These are phyloP conservation scores for Alosa sapidissima DNA, from an alignment of 2,797 vertebrate genomes.

Conservation along the genomic window DNA sequence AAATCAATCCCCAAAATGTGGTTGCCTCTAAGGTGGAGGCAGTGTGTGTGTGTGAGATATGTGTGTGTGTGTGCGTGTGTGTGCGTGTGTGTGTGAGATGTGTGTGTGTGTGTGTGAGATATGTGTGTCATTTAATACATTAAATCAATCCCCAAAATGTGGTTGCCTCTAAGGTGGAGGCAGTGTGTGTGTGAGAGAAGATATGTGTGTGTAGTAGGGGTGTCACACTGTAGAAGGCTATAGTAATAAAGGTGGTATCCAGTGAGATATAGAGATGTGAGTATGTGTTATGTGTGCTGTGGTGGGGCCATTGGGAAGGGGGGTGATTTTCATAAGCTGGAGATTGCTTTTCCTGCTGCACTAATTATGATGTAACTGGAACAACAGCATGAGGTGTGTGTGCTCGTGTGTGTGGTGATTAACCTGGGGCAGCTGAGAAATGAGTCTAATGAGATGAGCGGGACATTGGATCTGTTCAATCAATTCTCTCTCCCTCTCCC, in stretches of 20 bases:
- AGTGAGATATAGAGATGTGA: not conserved
- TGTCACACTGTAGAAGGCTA: not conserved
- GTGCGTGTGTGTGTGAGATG: not conserved
- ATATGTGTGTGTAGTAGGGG: not conserved
- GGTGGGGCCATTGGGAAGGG: slow-evolving; percentile 61
- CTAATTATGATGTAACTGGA: slow-evolving; percentile 93
- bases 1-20: slow-evolving; percentile 83
- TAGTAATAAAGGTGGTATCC: slow-evolving; percentile 17
- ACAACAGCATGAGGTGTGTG: slow-evolving; percentile 78
- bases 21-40: slow-evolving; percentile 73
- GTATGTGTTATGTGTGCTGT: slow-evolving; percentile 35
- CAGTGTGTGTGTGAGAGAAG: too few relatives aligned
- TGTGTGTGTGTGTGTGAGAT: slow-evolving; percentile 28
- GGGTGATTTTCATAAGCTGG: slow-evolving; percentile 74
- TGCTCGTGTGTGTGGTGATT: slow-evolving; percentile 85
- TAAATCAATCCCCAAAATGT: too few relatives aligned
- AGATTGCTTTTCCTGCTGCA: slow-evolving; percentile 75
- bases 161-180: too few relatives aligned
- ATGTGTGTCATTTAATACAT: not conserved
- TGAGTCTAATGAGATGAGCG: slow-evolving; percentile 85
- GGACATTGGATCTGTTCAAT: slow-evolving; percentile 84
- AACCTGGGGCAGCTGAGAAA: slow-evolving; percentile 89
- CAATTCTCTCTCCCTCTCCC: slow-evolving; percentile 73
- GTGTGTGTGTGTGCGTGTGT: slow-evolving; percentile 44
- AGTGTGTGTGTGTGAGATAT: slow-evolving; percentile 54